phyloP scores from a whole-genome alignment of 2,888 invertebrate genomes.

The Balanococcus diminutus region DNA sequence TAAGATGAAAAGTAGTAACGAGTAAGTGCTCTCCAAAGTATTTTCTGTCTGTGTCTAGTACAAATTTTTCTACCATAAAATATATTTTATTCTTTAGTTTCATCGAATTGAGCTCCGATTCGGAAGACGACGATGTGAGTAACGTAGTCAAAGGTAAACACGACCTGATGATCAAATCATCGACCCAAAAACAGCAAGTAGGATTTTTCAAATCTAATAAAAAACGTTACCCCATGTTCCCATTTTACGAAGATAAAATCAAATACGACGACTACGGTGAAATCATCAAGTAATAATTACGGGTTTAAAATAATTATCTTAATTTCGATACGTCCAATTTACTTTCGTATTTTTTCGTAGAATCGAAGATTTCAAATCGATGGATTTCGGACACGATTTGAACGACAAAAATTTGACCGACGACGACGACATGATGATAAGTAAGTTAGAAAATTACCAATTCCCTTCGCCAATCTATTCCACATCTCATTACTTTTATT shows the following conservation, averaged over 20 bases:
- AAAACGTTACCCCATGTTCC: constrained; percentile 96
- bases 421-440: constrained; percentile 38
- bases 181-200: constrained; percentile 62
- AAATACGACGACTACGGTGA: constrained; percentile 97
- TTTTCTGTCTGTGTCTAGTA: not conserved
- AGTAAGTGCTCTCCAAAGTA: constrained; percentile 49
- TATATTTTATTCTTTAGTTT: not conserved
- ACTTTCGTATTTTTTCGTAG: not conserved
- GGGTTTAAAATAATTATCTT: not conserved
- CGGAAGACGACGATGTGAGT: constrained; percentile 79
- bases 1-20: constrained; percentile 33
- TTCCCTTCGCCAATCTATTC: not conserved
- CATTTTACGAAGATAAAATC: constrained; percentile 88
- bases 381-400: constrained; percentile 43
- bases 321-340: not conserved
- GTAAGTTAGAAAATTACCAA: not conserved
- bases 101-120: constrained; percentile 71
- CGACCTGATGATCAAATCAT: constrained; percentile 77
- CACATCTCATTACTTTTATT: not conserved
- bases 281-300: constrained; percentile 73
- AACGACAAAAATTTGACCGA: constrained; percentile 39
- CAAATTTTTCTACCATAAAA: not conserved
- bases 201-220: constrained; percentile 86
- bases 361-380: constrained; percentile 46
- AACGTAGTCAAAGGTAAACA: constrained; percentile 80